Conservation (phyloP, 2,888 invertebrate species). For the Meiosimyza platycephala region DNA sequence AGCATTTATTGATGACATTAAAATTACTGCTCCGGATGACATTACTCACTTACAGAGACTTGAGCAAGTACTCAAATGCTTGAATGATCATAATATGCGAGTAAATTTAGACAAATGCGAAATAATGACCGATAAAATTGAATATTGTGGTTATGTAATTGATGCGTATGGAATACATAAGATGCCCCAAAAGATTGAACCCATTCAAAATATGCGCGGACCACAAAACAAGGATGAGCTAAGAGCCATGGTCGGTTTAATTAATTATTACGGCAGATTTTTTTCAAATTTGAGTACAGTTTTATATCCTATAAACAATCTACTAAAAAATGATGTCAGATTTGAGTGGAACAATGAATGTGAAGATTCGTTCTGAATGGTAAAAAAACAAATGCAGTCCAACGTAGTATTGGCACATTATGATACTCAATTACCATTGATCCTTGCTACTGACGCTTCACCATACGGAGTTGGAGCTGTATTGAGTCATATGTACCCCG, state of each 20-base stretch:
- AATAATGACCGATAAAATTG: no score
- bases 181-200: conserved; percentile 41
- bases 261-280: neutral
- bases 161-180: conserved; percentile 54
- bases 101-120: no score
- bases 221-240: conserved; percentile 7
- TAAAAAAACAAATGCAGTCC: conserved; percentile 36
- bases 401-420: conserved; percentile 47
- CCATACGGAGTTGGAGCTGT: conserved; percentile 45
- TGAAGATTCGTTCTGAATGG: conserved; percentile 38
- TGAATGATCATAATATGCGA: no score
- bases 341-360: conserved; percentile 46
- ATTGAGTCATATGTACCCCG: conserved; percentile 52
- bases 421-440: conserved; percentile 48
- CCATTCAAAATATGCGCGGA: conserved; percentile 46
- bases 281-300: neutral
- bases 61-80: no score
- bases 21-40: no score
- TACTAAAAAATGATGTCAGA: no score
- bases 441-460: conserved; percentile 51
- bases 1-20: no score
- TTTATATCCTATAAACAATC: neutral
- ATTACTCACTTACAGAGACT: no score
- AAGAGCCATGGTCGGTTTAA: conserved; percentile 1
- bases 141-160: no score